Evolutionary conservation across 2,888 invertebrate species (phyloP), one percentile per base, ranked within the genome.

Genomic region (Macrophya alboannulata): DNA sequence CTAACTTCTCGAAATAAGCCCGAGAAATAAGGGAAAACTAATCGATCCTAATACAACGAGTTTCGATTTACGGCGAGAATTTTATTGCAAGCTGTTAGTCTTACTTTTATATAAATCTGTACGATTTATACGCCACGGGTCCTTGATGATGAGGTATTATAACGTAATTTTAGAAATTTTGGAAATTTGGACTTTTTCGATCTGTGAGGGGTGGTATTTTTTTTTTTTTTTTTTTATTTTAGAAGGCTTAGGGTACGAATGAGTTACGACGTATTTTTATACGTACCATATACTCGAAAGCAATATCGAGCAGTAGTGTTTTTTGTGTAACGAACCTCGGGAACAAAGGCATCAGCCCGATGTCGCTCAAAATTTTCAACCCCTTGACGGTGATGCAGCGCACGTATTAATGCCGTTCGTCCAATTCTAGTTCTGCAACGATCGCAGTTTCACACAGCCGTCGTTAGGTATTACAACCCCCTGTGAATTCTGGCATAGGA

Each of bases 361-460:
- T 81, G 59, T 59, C 62, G 81, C 81, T 59, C 43, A 25, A 81
- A 81, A 74, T 45, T 25, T 4, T 55, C 37, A 25, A 17, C 37
- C 37, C 37, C 31, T 17, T 31, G 68, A 74, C 37, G 25, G n/a
- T 15, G 10, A 31, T 43, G n/a, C 43, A 74, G 31, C 40, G 31
- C n/a, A 25, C 15, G 43, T 62, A 62, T 81, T 81, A 62, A 62
- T 81, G 40, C 40, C 6, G 37, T 62, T n/a, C 81, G 81, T 81
- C 40, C 81, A 40, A 81, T 62, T 62, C 62, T 81, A 81, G 81
- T 81, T 81, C n/a, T 81, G 81, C 81, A 62, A 81, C 81, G 81
- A 62, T 81, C 81, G 81, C 81, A 81, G 59, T 81, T 81, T 81
- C 81, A n/a, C 59, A 81, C 59, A 81, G 62, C 62, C 77, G 77